phyloP scores from a whole-genome alignment of 2,797 vertebrate genomes.

The Neoniphon sammara region DNA sequence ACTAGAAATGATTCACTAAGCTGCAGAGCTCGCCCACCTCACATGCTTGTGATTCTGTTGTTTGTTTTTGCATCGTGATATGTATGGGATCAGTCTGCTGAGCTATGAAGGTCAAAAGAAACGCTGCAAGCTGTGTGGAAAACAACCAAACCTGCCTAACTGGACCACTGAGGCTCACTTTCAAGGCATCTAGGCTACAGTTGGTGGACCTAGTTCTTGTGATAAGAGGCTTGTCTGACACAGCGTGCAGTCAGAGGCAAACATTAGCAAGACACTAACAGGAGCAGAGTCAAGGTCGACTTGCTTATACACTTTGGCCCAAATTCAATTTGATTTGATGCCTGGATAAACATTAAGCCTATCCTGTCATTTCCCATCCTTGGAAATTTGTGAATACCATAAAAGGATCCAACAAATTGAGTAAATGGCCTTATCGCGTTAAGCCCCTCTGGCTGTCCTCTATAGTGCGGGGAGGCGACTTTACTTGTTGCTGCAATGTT shows the following conservation, averaged over 20 bases:
- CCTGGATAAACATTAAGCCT: not conserved
- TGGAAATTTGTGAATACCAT: not conserved
- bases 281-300: not conserved
- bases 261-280: not conserved
- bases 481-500: not conserved
- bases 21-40: not conserved
- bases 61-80: slow-evolving; percentile 1
- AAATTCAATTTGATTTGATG: not conserved
- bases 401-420: not conserved
- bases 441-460: not conserved
- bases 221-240: not conserved
- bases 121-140: not conserved
- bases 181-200: not conserved
- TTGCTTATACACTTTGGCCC: not conserved
- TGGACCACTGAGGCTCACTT: not conserved
- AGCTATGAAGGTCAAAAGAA: not conserved
- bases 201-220: not conserved
- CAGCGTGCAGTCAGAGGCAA: not conserved
- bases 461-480: not conserved
- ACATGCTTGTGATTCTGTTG: slow-evolving; percentile 5
- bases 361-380: too few relatives aligned
- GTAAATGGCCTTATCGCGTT: not conserved
- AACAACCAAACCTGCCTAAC: not conserved
- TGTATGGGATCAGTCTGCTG: not conserved
- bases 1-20: not conserved